Evolutionary conservation across 2,113 vertebrate species (phyloP).

Genomic region (Cottus gobio): DNA sequence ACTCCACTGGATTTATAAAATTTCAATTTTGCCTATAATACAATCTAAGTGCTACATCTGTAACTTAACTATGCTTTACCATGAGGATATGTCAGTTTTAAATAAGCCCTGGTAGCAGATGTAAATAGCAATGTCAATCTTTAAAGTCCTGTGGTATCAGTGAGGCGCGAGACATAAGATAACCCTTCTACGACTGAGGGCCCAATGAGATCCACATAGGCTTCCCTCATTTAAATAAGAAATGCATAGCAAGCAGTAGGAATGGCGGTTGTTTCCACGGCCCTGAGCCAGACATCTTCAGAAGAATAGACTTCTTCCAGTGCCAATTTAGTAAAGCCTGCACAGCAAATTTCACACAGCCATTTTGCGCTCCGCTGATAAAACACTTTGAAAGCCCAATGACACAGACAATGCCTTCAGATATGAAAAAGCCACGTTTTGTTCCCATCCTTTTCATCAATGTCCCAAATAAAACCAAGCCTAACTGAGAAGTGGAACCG

Average conservation of each 20-base stretch:
- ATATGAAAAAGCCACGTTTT: conserved; percentile 66
- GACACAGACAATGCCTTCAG: conserved; percentile 76
- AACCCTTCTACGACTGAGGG: conserved; percentile 51
- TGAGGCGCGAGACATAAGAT: conserved; percentile 54
- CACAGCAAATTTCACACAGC: conserved; percentile 77
- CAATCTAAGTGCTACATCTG: conserved; percentile 14
- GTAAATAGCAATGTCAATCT: conserved; percentile 64
- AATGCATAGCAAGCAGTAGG: conserved; percentile 56
- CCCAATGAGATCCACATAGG: conserved; percentile 67
- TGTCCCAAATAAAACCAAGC: conserved; percentile 69
- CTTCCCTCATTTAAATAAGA: conserved; percentile 71
- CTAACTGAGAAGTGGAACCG: conserved; percentile 39
- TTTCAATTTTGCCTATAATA: not conserved
- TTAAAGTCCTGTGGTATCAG: conserved; percentile 64
- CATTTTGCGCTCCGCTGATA: conserved; percentile 76
- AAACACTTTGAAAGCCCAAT: conserved; percentile 76
- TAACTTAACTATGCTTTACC: conserved; percentile 25
- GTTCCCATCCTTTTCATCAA: conserved; percentile 68
- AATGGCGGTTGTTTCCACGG: conserved; percentile 54
- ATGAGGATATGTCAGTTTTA: conserved; percentile 32
- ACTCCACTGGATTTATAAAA: not conserved
- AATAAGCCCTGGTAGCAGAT: conserved; percentile 33
- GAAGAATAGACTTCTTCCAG: conserved; percentile 70
- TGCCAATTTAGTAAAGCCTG: conserved; percentile 71
- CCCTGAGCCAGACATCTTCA: conserved; percentile 73